A percentile compares a stretch with the other conserved stretches of the same genome.
Evolutionary conservation across 2,113 vertebrate genomes (phyloP).

Genomic region (Scomber japonicus): DNA sequence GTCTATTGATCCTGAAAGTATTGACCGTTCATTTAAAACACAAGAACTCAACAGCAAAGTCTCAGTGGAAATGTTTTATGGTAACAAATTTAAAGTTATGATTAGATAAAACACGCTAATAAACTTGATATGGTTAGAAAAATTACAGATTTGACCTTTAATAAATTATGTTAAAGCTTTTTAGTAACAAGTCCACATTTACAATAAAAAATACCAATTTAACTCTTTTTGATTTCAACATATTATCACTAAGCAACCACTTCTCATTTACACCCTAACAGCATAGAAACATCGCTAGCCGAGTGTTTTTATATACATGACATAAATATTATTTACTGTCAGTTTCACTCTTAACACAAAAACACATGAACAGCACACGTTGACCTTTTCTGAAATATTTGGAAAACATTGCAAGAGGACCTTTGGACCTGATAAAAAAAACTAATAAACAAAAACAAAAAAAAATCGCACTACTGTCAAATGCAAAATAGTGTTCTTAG

Average conservation of each 20-base stretch:
- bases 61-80: slow-evolving; percentile 6
- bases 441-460: background rate
- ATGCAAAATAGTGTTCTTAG: slow-evolving; percentile 44
- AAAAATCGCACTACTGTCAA: slow-evolving; percentile 35
- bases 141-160: background rate
- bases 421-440: slow-evolving; percentile 54
- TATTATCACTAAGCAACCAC: slow-evolving; percentile 7
- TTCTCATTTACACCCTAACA: background rate
- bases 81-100: background rate
- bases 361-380: slow-evolving; percentile 28
- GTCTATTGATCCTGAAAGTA: slow-evolving; percentile 9
- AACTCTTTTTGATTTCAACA: background rate
- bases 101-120: background rate
- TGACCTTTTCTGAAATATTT: slow-evolving; percentile 69
- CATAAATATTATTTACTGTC: slow-evolving; percentile 67
- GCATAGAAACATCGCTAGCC: too few relatives aligned
- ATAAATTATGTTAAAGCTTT: background rate
- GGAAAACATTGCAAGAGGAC: slow-evolving; percentile 52
- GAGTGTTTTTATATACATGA: slow-evolving; percentile 11
- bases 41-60: background rate
- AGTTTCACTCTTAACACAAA: slow-evolving; percentile 32
- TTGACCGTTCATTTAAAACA: background rate
- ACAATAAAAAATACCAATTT: slow-evolving; percentile 14
- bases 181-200: slow-evolving; percentile 2
- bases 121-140: background rate